phyloP scores from a whole-genome alignment of 2,797 vertebrate genomes.

The Salarias fasciatus region DNA sequence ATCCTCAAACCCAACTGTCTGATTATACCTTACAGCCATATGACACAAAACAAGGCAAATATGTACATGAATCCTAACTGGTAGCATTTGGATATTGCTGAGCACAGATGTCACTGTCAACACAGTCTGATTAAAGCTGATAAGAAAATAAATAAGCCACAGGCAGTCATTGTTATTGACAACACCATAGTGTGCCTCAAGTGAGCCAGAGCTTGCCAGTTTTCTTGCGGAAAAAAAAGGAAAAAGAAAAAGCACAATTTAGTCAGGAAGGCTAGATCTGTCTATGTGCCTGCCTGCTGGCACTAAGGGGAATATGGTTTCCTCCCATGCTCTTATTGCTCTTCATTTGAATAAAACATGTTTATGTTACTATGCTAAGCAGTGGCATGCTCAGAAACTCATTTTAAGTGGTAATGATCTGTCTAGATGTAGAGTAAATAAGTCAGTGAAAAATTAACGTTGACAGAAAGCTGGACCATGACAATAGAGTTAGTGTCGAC shows the following conservation, averaged over 20 bases:
- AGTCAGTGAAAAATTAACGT: constrained; percentile 14
- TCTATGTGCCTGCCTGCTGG: constrained; percentile 70
- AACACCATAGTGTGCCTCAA: constrained; percentile 75
- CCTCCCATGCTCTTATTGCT: constrained; percentile 55
- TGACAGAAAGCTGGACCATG: constrained; percentile 19
- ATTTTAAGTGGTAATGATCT: constrained; percentile 55
- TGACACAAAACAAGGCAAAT: constrained; percentile 62
- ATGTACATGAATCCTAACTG: constrained; percentile 63
- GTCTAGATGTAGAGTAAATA: constrained; percentile 45
- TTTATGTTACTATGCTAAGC: constrained; percentile 62
- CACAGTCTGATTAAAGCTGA: constrained; percentile 79
- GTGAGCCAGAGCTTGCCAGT: constrained; percentile 72
- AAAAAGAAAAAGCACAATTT: constrained; percentile 67
- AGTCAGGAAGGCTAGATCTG: constrained; percentile 61
- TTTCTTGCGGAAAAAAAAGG: constrained; percentile 32
- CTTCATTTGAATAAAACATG: constrained; percentile 67
- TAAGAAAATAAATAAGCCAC: constrained; percentile 82
- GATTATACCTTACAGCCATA: constrained; percentile 53
- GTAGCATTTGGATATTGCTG: constrained; percentile 72
- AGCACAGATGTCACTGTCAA: constrained; percentile 82
- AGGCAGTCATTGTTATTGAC: constrained; percentile 80
- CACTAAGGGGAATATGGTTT: constrained; percentile 59
- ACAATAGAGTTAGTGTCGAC: constrained; percentile 34
- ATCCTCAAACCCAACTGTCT: constrained; percentile 55
- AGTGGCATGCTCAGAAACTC: constrained; percentile 38